Evolutionary conservation across 1,140 invertebrate genomes (phyloP), one percentile per base, ranked within the genome.

Genomic region (Physella acuta): DNA sequence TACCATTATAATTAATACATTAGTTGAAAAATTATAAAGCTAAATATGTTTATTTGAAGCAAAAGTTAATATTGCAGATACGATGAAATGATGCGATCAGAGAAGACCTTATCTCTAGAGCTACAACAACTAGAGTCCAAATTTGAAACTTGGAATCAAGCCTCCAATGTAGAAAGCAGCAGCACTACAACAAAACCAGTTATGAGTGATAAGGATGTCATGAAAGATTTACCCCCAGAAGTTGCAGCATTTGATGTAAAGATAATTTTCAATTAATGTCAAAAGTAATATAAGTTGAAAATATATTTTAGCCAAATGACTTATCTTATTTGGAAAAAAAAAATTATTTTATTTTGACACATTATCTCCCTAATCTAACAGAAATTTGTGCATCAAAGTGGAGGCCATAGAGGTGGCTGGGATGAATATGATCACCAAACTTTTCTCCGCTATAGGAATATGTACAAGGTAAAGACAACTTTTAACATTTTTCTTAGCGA

Each of bases 391-490:
- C 75, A 80, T 36, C 75, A 83, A 61, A 81, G 75, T 66, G 83
- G 83, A 63, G 84, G 84, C 8, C 66, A 76, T 33, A 73, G 78
- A 68, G 83, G 82, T 56, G 83, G 82, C 14, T 85, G 84, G 84
- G 84, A 85, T 74, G 84, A 85, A 62, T 82, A 83, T 75, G 84
- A 85, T 69, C 84, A 85, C 73, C 75, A 79, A 24, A 83, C 82
- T 49, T 85, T 85, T 65, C 68, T 85, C 0, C 81, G 80, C 63
- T 83, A 81, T 44, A 71, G 82, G 55, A 78, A 75, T 24, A 78
- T 78, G 71, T 78, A 82, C 63, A 82, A 84, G 75, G 84, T 84
- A 78, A n/a, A n/a, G 52, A 53, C 62, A 44, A 37, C 61, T n/a
- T 3, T 65, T 37, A 53, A 20, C 34, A 17, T 39, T 63, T 44